These are phyloP conservation scores for Acanthurus lineatus DNA, from an alignment of 2,797 vertebrate species.

Conservation along the genomic window DNA sequence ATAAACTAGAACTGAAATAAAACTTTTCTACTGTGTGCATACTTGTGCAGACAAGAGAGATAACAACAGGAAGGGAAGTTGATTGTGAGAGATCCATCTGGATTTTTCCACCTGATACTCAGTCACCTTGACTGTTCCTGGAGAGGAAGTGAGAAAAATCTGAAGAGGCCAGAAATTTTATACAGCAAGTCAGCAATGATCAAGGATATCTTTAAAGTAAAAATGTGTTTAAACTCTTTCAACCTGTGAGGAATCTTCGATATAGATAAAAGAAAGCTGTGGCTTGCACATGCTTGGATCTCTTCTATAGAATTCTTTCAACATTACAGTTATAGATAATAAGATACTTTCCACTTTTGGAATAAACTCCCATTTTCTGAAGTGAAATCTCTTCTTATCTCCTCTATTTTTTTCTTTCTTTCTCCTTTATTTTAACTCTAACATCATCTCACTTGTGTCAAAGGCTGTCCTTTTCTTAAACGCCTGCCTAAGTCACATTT, in stretches of 20 bases:
- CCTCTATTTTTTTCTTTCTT: neutral
- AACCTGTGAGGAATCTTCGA: neutral
- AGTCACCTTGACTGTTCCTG: neutral
- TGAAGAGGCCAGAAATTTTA: neutral
- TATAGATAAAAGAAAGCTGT: neutral
- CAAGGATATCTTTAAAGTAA: neutral
- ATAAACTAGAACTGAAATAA: too few relatives aligned
- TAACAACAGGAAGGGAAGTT: neutral
- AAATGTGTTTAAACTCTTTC: neutral
- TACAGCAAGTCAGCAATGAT: slow-evolving; percentile 5
- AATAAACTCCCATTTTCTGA: neutral
- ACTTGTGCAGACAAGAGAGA: neutral
- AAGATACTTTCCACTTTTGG: neutral
- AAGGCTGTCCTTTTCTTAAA: neutral
- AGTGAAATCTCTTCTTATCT: neutral
- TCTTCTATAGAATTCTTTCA: neutral
- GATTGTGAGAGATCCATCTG: neutral
- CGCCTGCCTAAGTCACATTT: neutral
- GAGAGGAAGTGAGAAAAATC: neutral
- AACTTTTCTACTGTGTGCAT: neutral
- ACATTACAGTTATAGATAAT: neutral
- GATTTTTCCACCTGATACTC: slow-evolving; percentile 3
- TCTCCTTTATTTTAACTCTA: neutral
- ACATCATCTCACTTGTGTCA: neutral
- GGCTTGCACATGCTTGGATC: neutral